Base-by-base conservation (phyloP, 2,888 invertebrate species). In the Agriotes lineatus region DNA sequence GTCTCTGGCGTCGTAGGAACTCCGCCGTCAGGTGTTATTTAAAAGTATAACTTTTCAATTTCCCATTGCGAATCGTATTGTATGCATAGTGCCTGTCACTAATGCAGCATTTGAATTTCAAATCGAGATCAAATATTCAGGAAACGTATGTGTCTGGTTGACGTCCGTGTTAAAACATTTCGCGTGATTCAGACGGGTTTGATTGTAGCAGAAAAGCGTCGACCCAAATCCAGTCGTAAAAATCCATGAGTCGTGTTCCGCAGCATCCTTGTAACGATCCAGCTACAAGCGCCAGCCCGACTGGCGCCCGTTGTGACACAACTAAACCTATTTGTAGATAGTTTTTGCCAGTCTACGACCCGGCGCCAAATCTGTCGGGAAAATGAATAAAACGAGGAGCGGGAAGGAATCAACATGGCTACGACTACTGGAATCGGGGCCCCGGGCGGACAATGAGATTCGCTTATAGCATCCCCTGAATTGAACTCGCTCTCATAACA, bases 61-160 rank as follows among this genome's bases (percentile, higher is more conserved):
- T 82, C 79, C 79, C 78, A 78, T 75, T 72, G 75, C 74, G 72
- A 70, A 74, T 75, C 76, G 72, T 71, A 78, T 78, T 77, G 77
- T 77, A 76, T 78, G 77, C 73, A 73, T 60, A 69, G 75, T 66
- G 42, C 60, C 70, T 70, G 70, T 70, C 70, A 70, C 70, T 70
- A 70, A 66, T 70, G 70, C 69, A 71, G 72, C 77, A 81, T 82
- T 82, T 82, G 81, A 82, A 82, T 81, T 82, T 80, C 81, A 82
- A 82, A 82, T 82, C 78, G 79, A 80, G 81, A 82, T 82, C 81
- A 82, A 80, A 82, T 82, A 83, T 82, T 82, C 82, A 79, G 78
- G 78, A 72, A 77, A 71, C 78, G 80, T 79, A 74, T 78, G 75
- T 73, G 77, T 79, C 78, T 76, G 75, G 78, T 76, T 79, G 79